A percentile compares a stretch with the other conserved stretches of the same genome.
These are phyloP conservation scores for Callipepla squamata DNA, from an alignment of 2,113 vertebrate species.

Conservation along the genomic window DNA sequence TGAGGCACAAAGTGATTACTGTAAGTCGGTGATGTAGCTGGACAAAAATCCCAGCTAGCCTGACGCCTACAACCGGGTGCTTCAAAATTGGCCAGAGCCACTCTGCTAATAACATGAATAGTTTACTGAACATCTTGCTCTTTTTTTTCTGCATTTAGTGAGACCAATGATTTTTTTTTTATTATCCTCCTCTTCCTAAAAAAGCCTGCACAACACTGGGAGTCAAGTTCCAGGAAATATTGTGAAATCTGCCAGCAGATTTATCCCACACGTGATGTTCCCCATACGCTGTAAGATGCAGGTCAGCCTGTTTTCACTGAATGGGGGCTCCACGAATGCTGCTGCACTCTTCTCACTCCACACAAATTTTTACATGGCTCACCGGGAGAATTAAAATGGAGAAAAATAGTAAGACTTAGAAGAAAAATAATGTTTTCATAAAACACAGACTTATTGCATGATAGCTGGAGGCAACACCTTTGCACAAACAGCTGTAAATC, in stretches of 20 bases:
- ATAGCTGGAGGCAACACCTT: conserved; percentile 71
- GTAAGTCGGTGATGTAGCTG: conserved; percentile 5
- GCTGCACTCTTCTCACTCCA: conserved; percentile 46
- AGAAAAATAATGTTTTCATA: conserved; percentile 61
- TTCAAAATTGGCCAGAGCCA: conserved; percentile 32
- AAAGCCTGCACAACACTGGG: neutral
- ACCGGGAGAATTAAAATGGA: conserved; percentile 60
- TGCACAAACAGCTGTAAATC: conserved; percentile 67
- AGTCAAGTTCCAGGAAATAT: conserved; percentile 35
- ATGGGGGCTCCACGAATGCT: conserved; percentile 4
- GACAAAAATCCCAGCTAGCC: conserved; percentile 30
- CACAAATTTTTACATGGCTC: conserved; percentile 56
- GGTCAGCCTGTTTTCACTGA: conserved; percentile 25
- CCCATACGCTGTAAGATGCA: neutral
- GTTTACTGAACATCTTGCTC: neutral
- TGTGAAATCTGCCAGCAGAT: conserved; percentile 66
- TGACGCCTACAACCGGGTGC: conserved; percentile 9
- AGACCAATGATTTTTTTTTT: neutral
- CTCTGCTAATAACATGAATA: neutral
- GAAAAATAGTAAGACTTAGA: conserved; percentile 34
- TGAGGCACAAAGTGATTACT: conserved; percentile 67
- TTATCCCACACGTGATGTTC: conserved; percentile 32
- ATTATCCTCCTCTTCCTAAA: conserved; percentile 2
- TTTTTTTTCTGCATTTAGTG: conserved; percentile 8
- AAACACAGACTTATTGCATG: conserved; percentile 78